phyloP scores from a whole-genome alignment of 2,113 vertebrate species.

The Lepisosteus oculatus region DNA sequence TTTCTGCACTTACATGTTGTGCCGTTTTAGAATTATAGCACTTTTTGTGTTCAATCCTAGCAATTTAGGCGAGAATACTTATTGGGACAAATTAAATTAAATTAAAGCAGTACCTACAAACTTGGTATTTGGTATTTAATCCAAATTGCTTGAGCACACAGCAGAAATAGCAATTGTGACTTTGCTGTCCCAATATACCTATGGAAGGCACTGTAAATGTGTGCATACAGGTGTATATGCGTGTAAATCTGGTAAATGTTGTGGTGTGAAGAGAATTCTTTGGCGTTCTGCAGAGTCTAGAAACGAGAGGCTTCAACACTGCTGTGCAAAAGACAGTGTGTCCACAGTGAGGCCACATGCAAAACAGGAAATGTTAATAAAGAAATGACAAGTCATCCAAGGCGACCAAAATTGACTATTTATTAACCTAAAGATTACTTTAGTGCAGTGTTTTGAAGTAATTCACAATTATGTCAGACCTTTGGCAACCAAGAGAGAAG shows the following conservation, averaged over 20 bases:
- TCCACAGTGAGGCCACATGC: not conserved
- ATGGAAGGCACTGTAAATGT: too few relatives aligned
- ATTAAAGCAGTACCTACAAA: too few relatives aligned
- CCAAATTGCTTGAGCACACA: too few relatives aligned
- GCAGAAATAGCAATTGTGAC: too few relatives aligned
- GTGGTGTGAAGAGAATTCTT: constrained; percentile 23
- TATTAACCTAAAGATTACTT: constrained; percentile 83
- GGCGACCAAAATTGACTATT: constrained; percentile 69
- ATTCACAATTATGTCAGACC: constrained; percentile 70
- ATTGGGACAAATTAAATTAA: too few relatives aligned
- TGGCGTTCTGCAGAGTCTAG: constrained; percentile 3
- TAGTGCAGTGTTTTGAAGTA: constrained; percentile 73
- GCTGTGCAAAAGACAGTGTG: constrained; percentile 4
- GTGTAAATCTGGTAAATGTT: not conserved
- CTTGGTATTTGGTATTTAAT: too few relatives aligned
- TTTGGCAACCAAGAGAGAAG: constrained; percentile 88
- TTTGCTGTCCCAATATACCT: too few relatives aligned
- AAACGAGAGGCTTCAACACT: constrained; percentile 13
- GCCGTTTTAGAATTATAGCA: too few relatives aligned
- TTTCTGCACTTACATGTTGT: too few relatives aligned
- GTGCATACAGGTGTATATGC: too few relatives aligned
- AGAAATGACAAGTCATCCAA: constrained; percentile 34
- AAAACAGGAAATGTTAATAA: not conserved
- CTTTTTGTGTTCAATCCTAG: too few relatives aligned
- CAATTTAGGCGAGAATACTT: too few relatives aligned